Base-by-base conservation (phyloP, 2,888 invertebrate species). In the Amphimallon solstitiale region DNA sequence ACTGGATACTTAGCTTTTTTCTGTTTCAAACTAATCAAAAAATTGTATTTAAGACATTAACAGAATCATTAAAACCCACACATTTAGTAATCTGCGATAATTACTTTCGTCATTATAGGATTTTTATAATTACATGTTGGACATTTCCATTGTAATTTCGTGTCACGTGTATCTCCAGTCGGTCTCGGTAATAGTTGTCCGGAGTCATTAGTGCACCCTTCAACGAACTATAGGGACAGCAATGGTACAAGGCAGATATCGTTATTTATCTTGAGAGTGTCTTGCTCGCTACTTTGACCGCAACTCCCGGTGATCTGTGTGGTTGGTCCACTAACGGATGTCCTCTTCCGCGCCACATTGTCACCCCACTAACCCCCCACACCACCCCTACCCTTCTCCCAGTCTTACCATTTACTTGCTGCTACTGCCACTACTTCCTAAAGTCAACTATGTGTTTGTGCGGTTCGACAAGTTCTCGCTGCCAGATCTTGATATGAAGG, bases 251-350 rank as follows among this genome's bases (percentile, higher is more conserved):
- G 75, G 74, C 76, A 78, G 81, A 81, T 81, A 81, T 81, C 81
- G 81, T 81, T 82, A 81, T 82, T 81, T 81, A 82, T 82, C 82
- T 82, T 80, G 76, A 79, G 79, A 78, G 77, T 77, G 79, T 80
- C 79, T 79, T 77, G 19, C 29, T 29, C 9, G 75, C 74, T 75
- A 72, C 74, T 75, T 71, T 76, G 79, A 79, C 79, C 80, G 78
- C 79, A 79, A 77, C 75, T 78, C 76, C 76, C 73, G 73, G 78
- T 80, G 79, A 80, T 81, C 79, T 78, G 78, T 77, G 78, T 74
- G 79, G 78, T 78, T 74, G 79, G 78, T 78, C 79, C 68, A 70
- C 70, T 72, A 72, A 72, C 74, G 76, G 76, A 77, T 75, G 76
- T 77, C 74, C 73, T 40, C 56, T 23, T 38, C 56, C n/a, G 9